These are phyloP conservation scores for Melangyna quadrimaculata DNA, from an alignment of 2,888 invertebrate genomes.

Conservation along the genomic window DNA sequence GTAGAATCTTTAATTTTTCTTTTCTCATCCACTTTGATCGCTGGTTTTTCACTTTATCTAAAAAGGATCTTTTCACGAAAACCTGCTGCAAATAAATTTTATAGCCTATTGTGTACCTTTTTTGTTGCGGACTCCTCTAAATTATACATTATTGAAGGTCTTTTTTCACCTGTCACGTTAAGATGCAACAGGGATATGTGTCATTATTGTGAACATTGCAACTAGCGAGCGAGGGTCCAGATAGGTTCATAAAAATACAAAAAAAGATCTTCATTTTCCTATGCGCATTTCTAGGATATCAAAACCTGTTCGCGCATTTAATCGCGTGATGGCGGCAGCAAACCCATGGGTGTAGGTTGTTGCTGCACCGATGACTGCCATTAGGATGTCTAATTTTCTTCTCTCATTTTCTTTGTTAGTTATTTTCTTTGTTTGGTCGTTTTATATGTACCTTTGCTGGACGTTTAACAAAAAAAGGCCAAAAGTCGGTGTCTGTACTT, in stretches of 20 bases:
- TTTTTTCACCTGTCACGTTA: slow-evolving; percentile 73
- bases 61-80: slow-evolving; percentile 61
- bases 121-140: slow-evolving; percentile 32
- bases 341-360: slow-evolving; percentile 1
- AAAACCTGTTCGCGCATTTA: slow-evolving; percentile 71
- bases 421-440: slow-evolving; percentile 38
- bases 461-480: slow-evolving; percentile 22
- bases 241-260: not conserved
- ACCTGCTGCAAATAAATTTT: slow-evolving; percentile 76
- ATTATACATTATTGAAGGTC: not conserved
- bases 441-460: slow-evolving; percentile 52
- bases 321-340: slow-evolving; percentile 56
- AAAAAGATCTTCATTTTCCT: slow-evolving; percentile 21
- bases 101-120: slow-evolving; percentile 70
- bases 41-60: slow-evolving; percentile 37
- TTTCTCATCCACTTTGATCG: not conserved
- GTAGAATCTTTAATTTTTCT: not conserved
- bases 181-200: slow-evolving; percentile 42
- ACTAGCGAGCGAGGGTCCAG: slow-evolving; percentile 29
- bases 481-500: slow-evolving; percentile 14
- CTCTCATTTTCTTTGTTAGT: slow-evolving; percentile 52
- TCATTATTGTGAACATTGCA: slow-evolving; percentile 55
- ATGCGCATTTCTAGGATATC: slow-evolving; percentile 45
- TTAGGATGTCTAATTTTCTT: slow-evolving; percentile 63
- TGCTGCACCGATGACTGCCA: slow-evolving; percentile 41